Base-by-base conservation (phyloP, 2,797 vertebrate genomes). In the Schizothorax lantsangensis region DNA sequence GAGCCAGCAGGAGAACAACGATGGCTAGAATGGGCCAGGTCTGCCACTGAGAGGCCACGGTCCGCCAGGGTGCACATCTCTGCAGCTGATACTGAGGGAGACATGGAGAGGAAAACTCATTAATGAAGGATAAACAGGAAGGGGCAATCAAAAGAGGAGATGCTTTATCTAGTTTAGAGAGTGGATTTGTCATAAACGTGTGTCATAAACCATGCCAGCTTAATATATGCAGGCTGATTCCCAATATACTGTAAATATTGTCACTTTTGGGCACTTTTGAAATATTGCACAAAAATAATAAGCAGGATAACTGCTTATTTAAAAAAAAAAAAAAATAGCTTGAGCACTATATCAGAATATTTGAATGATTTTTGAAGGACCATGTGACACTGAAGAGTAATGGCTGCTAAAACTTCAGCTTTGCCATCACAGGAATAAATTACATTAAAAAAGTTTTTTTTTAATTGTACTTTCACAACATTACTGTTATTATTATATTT, bases 41-140 rank as follows among this genome's bases (percentile, higher is more conserved):
- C 91, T 92, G 91, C 93, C 93, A 93, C 23, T 85, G 92, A 87
- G 87, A 88, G 79, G 86, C 66, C 88, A 95, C 30, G 6, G 85
- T 77, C 83, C 89, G 88, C 92, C 94, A 95, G 0, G 91, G 21
- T 9, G 91, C 89, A 17, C 87, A 86, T 88, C 92, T 92, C 90
- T 94, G 92, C 71, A 96, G 90, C 72, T 92, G 84, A 85, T 94
- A 95, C 94, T 95, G 92, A 0, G 7, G 59, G 71, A 89, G 79
- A 88, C 12, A 90, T 8, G 74, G 17, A 64, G 17, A 68, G 30
- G 30, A 21, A 85, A 19, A 59, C 15, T 26, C 36, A 71, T 71
- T 62, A 71, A 10, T 62, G 59, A 71, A n/a, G 40, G 30, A 68
- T 80, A 30, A 77, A 45, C 45, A 0, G 40, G 30, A 36, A 12